Evolutionary conservation across 1,140 invertebrate genomes (phyloP), one percentile per base, ranked within the genome.

Genomic region (Calycopis cecrops): DNA sequence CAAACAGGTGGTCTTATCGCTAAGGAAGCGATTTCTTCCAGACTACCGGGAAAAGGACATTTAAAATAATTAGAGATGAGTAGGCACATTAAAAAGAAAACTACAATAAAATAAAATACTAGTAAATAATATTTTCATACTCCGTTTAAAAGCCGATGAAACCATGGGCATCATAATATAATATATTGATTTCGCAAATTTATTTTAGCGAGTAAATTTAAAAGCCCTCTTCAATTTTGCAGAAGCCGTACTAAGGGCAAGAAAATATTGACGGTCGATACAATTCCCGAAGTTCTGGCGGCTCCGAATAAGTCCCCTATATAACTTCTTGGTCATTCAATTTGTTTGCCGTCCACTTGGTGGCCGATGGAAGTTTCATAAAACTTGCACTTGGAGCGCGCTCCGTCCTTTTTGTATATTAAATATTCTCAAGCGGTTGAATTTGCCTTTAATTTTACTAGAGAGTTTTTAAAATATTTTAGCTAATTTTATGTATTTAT

Each of bases 361-460:
- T 50, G 35, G 35, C n/a, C 52, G 38, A 53, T 44, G 33, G 52
- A 53, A 53, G 37, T 53, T 53, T 53, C 18, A 33, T 28, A 37
- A 53, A 53, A 44, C 52, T 53, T 53, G 42, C 34, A 37, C 35
- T 21, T 37, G 14, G 35, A 53, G 48, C 12, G 34, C 33, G 33
- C 33, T 50, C 35, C 33, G 12, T 40, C 52, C 40, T 53, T 53
- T 35, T 50, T 42, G 17, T 42, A 44, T 53, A 33, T 28, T 14
- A 40, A 53, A 44, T 53, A 53, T 53, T 53, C 52, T 33, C 40
- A 53, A 53, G 52, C 42, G 40, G 52, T 53, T 50, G 48, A 50
- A 44, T 53, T 53, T 40, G 9, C 42, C 4, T 53, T 53, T 34
- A 34, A 54, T 18, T 44, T 54, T 47, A 3, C 3, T n/a, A 35